Evolutionary conservation across 2,113 vertebrate species (phyloP).

Genomic region (Leiothrix lutea): DNA sequence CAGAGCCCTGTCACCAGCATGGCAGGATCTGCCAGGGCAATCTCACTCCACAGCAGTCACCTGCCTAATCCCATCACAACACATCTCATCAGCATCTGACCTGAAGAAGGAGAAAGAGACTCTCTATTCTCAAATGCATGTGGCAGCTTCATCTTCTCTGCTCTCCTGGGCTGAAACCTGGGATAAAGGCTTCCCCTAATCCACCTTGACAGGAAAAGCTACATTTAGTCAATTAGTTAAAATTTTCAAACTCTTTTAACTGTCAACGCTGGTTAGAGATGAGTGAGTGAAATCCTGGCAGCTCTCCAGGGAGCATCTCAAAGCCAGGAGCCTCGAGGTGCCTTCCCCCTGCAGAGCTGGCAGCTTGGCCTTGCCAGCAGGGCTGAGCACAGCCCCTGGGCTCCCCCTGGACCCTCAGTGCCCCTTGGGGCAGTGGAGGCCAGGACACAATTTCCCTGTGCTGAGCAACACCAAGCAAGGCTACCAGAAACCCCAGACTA

Average conservation of each 20-base stretch:
- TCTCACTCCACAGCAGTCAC: not conserved
- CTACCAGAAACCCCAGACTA: not conserved
- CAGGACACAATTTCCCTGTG: not conserved
- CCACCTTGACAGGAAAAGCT: constrained; percentile 8
- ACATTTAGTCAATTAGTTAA: constrained; percentile 35
- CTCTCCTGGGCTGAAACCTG: not conserved
- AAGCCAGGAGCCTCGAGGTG: not conserved
- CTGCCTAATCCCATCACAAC: constrained; percentile 33
- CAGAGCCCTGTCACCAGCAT: constrained; percentile 16
- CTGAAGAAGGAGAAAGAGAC: not conserved
- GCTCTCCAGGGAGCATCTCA: not conserved
- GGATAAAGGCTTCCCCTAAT: constrained; percentile 20
- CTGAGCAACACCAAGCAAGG: not conserved
- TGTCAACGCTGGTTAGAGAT: not conserved
- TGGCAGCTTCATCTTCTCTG: not conserved
- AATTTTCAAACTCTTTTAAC: constrained; percentile 11
- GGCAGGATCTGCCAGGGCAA: constrained; percentile 3
- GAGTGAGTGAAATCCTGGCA: constrained; percentile 1
- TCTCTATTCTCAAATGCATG: not conserved
- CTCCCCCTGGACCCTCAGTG: not conserved
- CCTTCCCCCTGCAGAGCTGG: not conserved
- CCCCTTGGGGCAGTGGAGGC: fast-evolving
- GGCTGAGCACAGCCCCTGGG: not conserved
- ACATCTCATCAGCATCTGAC: not conserved
- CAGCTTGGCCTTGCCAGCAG: not conserved